Conservation (phyloP, 2,888 invertebrate species). For the Stenichneumon culpator region DNA sequence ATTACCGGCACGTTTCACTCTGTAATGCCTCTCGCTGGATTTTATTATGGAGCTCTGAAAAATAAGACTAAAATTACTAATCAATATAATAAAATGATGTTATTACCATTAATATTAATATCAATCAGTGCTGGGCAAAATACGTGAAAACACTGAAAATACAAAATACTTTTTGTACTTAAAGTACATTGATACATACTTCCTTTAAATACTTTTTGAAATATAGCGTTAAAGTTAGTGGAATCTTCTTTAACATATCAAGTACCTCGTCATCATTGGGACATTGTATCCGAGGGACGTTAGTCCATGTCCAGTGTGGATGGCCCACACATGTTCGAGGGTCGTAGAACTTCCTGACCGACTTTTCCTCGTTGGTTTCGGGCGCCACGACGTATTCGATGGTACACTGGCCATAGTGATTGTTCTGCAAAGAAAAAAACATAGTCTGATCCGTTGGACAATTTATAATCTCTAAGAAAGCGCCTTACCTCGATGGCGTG, state of each 20-base stretch:
- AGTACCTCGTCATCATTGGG: slow-evolving; percentile 83
- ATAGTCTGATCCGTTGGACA: not conserved
- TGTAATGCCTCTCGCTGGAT: slow-evolving; percentile 84
- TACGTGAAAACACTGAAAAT: no score
- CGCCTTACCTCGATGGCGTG: slow-evolving; percentile 79
- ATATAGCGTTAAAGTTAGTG: no score
- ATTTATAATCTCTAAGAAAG: not conserved
- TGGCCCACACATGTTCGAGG: slow-evolving; percentile 82
- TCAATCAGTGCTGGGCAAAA: no score
- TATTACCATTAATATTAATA: no score
- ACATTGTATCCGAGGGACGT: slow-evolving; percentile 83
- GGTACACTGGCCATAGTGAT: slow-evolving; percentile 84
- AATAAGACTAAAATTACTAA: slow-evolving; percentile 1
- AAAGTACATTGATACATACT: no score
- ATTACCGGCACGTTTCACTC: slow-evolving; percentile 74
- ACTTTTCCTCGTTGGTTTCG: slow-evolving; percentile 75
- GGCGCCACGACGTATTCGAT: slow-evolving; percentile 83
- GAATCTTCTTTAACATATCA: not conserved
- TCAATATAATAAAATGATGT: slow-evolving; percentile 5
- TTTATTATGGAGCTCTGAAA: slow-evolving; percentile 83
- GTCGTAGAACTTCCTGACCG: slow-evolving; percentile 83
- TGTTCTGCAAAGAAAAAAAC: slow-evolving; percentile 75
- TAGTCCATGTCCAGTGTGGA: slow-evolving; percentile 81
- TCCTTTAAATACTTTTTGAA: no score
- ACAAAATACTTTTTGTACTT: no score